phyloP scores from a whole-genome alignment of 92 coral and sea anemone species.

The Phenganax subtilis region DNA sequence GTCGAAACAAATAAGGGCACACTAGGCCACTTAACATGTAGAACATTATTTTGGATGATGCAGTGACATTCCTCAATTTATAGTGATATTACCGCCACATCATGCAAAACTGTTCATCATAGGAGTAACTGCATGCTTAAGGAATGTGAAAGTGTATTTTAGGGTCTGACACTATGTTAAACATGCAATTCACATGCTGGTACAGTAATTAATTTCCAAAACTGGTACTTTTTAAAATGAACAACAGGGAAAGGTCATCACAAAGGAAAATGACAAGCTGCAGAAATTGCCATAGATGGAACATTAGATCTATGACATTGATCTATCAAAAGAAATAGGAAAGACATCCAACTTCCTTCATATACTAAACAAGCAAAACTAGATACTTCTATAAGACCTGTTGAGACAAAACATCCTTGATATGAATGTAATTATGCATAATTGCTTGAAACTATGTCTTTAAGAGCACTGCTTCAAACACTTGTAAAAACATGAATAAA shows the following conservation, averaged over 20 bases:
- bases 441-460: slow-evolving; percentile 15
- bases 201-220: not conserved
- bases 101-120: not conserved
- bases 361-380: not conserved
- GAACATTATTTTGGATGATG: no score
- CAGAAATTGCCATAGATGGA: not conserved
- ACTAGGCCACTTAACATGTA: no score
- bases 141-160: not conserved
- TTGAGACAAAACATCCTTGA: slow-evolving; percentile 34
- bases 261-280: not conserved
- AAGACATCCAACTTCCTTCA: not conserved
- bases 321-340: not conserved
- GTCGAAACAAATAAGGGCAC: no score
- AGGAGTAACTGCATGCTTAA: not conserved
- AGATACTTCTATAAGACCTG: not conserved
- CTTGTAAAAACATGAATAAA: not conserved
- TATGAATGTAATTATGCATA: slow-evolving; percentile 12
- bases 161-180: not conserved
- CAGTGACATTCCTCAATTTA: no score
- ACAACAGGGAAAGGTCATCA: not conserved
- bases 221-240: not conserved
- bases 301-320: not conserved
- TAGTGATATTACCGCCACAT: no score
- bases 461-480: not conserved
- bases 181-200: not conserved